These are phyloP conservation scores for Rallus crepitans DNA, from an alignment of 2,797 vertebrate genomes.

Conservation along the genomic window DNA sequence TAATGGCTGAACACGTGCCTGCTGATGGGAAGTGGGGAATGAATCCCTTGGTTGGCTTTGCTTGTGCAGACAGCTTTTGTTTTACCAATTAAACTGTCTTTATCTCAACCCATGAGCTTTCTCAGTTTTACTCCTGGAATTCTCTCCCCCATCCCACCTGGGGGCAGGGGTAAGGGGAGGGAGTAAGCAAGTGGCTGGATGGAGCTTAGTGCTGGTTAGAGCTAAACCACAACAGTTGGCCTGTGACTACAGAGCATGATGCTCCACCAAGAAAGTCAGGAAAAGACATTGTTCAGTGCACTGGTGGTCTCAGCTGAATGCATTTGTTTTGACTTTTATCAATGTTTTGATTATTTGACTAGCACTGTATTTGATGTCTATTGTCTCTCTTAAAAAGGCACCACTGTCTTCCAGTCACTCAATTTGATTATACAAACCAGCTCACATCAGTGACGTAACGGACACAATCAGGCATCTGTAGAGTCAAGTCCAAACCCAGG, in stretches of 20 bases:
- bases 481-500: background rate
- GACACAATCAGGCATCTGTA: background rate
- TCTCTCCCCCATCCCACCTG: background rate
- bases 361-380: background rate
- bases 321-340: background rate
- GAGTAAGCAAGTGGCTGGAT: rapidly evolving
- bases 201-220: background rate
- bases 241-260: background rate
- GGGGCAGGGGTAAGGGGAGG: too few species aligned
- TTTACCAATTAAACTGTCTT: background rate
- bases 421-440: background rate
- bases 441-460: background rate
- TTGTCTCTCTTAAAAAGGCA: background rate
- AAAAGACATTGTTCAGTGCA: background rate
- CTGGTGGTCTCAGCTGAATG: background rate
- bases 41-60: background rate
- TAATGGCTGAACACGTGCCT: background rate
- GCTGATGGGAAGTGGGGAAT: rapidly evolving
- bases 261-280: background rate
- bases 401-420: background rate
- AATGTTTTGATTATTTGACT: background rate
- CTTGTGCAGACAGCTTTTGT: background rate
- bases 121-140: background rate
- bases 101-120: background rate
- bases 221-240: background rate